Conservation (phyloP, 1,140 invertebrate species). For the Brachionus calyciflorus region DNA sequence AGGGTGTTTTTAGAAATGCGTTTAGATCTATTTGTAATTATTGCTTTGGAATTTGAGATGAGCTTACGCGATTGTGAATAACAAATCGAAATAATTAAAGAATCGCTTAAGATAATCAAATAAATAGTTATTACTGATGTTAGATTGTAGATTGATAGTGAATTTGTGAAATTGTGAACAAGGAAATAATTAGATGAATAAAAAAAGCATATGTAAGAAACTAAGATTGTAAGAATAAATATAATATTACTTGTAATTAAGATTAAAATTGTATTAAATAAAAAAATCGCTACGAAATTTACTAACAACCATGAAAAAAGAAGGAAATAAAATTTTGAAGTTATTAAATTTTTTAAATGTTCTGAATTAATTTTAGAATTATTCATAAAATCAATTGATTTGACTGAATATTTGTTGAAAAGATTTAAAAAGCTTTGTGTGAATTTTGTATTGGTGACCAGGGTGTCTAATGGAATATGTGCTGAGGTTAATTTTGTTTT, state of each 20-base stretch:
- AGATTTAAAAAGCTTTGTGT: neutral
- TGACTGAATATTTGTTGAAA: neutral
- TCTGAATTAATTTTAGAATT: neutral
- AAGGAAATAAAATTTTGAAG: neutral
- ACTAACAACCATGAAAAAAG: conserved; percentile 15
- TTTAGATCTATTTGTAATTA: neutral
- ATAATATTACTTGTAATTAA: neutral
- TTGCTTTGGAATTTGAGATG: neutral
- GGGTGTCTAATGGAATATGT: neutral
- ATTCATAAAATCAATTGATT: neutral
- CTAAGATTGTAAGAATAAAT: neutral
- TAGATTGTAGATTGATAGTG: neutral
- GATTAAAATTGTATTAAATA: conserved; percentile 15
- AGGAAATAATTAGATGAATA: neutral
- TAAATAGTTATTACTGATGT: neutral
- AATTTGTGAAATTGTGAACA: neutral
- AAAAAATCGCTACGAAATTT: neutral
- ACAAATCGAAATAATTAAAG: neutral
- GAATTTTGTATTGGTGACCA: neutral
- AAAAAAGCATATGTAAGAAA: neutral
- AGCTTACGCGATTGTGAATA: conserved; percentile 4
- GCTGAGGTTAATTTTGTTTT: neutral
- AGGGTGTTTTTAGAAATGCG: conserved; percentile 3
- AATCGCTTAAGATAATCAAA: conserved; percentile 15
- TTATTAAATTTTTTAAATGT: neutral